Evolutionary conservation across 2,797 vertebrate species (phyloP).

Genomic region (Cygnus olor): DNA sequence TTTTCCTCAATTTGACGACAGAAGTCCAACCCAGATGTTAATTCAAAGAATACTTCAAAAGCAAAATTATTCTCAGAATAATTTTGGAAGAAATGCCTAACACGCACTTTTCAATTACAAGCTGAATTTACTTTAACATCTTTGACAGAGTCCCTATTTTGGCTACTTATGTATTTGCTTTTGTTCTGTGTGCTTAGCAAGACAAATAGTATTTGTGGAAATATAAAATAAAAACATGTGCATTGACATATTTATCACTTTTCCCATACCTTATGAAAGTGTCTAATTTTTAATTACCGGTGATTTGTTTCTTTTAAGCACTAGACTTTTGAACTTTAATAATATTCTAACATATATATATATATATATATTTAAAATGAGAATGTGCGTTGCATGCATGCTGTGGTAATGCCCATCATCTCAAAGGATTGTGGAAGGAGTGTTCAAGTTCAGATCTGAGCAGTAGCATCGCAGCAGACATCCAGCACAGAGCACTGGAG

Average conservation of each 20-base stretch:
- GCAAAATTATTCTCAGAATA: background rate
- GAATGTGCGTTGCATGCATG: fast-evolving
- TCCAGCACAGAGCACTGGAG: background rate
- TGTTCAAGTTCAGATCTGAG: background rate
- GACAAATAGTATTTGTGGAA: background rate
- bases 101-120: background rate
- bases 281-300: background rate
- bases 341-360: background rate
- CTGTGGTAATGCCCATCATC: background rate
- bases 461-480: background rate
- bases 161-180: background rate
- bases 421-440: background rate
- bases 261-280: background rate
- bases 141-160: background rate
- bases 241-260: background rate
- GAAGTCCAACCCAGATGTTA: background rate
- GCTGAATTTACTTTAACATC: background rate
- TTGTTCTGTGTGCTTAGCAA: background rate
- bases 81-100: background rate
- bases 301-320: background rate
- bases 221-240: background rate
- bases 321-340: background rate
- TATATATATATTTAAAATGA: fast-evolving
- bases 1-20: constrained; percentile 4
- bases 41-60: constrained; percentile 10